phyloP scores from a whole-genome alignment of 2,113 vertebrate species.

The Daphoenositta chrysoptera region DNA sequence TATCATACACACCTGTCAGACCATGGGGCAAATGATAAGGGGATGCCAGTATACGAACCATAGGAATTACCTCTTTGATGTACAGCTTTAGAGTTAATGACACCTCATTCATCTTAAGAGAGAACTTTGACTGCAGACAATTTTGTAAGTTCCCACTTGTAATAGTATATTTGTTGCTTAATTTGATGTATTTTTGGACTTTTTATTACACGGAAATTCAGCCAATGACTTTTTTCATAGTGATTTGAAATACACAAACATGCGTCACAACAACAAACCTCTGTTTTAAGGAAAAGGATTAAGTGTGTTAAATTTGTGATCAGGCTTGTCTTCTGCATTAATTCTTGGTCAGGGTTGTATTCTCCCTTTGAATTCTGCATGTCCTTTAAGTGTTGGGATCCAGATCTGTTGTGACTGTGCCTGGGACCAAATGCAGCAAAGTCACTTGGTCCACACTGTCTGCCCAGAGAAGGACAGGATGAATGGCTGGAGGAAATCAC shows the following conservation, averaged over 20 bases:
- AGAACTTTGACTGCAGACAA: background rate
- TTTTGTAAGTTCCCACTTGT: background rate
- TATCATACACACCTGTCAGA: background rate
- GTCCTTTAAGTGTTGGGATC: background rate
- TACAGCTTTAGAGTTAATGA: background rate
- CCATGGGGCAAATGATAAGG: slow-evolving; percentile 3
- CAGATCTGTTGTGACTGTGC: background rate
- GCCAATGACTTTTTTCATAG: background rate
- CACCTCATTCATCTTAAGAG: background rate
- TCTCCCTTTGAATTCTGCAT: background rate
- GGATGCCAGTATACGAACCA: background rate
- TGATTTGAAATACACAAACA: background rate
- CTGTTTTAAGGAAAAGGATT: background rate
- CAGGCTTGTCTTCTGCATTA: background rate
- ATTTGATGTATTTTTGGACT: background rate
- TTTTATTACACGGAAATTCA: background rate
- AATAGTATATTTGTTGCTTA: background rate
- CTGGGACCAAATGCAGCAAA: background rate
- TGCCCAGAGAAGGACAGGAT: background rate
- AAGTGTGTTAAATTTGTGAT: background rate
- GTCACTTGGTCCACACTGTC: background rate
- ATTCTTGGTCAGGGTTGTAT: background rate
- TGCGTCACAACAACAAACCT: background rate
- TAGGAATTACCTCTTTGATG: slow-evolving; percentile 23
- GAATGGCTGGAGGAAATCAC: background rate